Evolutionary conservation across 1,140 invertebrate genomes (phyloP), one percentile per base, ranked within the genome.

Genomic region (Aradophagus sp.): DNA sequence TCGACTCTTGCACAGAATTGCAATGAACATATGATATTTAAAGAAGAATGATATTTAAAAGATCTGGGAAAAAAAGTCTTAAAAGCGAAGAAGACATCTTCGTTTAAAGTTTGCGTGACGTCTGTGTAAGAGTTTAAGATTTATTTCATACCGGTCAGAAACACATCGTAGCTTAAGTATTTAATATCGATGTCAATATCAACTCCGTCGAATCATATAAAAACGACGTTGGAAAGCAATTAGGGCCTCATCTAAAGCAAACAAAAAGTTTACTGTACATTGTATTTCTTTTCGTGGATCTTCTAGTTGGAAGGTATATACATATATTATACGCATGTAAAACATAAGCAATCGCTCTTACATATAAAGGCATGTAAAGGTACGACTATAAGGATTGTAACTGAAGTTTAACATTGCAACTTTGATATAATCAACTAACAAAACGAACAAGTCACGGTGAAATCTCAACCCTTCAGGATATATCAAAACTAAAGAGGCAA

Each of bases 101-200:
- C n/a, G n/a, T n/a, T n/a, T 66, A 62, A 56, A 38, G 50, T 62
- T 56, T 23, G 14, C 55, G 45, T 4, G 31, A 31, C 6, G 56
- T 56, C 69, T 67, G 62, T 71, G 48, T 44, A 73, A 62, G 58
- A 41, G 55, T 66, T 59, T 55, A 38, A 7, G 26, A 42, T 66
- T 61, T 23, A 65, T 55, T 66, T 65, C 11, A 50, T 20, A 47
- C 41, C 53, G 38, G 41, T 42, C 44, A 70, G 16, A 59, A 61
- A 65, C 48, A 59, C 59, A 71, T 65, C 55, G 61, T 65, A 67
- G 69, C n/a, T 38, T 72, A 62, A 63, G 56, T 53, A 34, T 52
- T 62, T 67, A 56, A 63, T 73, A 63, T 73, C 63, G 58, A 73
- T 73, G 62, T 73, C 63, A 73, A 73, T 73, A 67, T 58, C 62